Percentiles rank a stretch among this genome's conserved stretches.
Conservation (phyloP, 2,797 vertebrate species). For the Tiaroga cobitis region DNA sequence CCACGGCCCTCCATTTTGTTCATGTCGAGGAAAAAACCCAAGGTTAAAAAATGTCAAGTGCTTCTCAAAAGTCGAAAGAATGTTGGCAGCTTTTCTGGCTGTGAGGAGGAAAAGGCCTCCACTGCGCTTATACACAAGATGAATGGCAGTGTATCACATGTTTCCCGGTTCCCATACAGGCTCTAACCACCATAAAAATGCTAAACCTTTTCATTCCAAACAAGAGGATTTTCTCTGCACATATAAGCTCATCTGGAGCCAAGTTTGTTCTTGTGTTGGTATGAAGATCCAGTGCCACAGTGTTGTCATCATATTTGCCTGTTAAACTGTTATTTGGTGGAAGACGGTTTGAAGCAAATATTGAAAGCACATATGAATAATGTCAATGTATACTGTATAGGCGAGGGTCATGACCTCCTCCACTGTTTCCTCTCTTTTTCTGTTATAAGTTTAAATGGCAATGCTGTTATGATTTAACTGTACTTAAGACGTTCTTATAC, state of each 20-base stretch:
- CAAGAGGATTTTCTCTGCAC: conserved; percentile 63
- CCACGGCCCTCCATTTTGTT: conserved; percentile 63
- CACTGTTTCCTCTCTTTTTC: neutral
- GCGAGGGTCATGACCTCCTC: conserved; percentile 9
- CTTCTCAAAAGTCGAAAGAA: conserved; percentile 73
- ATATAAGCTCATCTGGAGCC: conserved; percentile 47
- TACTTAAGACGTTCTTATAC: neutral
- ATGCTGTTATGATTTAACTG: conserved; percentile 5
- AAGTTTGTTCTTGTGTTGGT: conserved; percentile 62
- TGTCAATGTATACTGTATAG: conserved; percentile 14
- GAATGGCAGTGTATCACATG: conserved; percentile 69
- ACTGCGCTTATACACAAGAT: conserved; percentile 75
- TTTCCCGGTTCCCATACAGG: conserved; percentile 72
- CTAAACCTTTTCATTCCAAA: conserved; percentile 65
- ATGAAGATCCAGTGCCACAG: conserved; percentile 55
- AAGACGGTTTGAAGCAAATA: conserved; percentile 26
- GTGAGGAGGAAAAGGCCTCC: conserved; percentile 69
- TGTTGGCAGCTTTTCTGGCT: conserved; percentile 75
- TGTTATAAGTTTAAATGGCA: conserved; percentile 15
- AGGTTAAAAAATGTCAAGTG: conserved; percentile 74
- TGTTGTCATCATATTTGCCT: conserved; percentile 44
- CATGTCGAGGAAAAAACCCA: conserved; percentile 63
- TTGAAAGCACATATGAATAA: conserved; percentile 12
- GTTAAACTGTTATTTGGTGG: conserved; percentile 34
- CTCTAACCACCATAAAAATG: conserved; percentile 59